Evolutionary conservation across 2,797 vertebrate genomes (phyloP), one percentile per base, ranked within the genome.

Genomic region (Lates japonicus): DNA sequence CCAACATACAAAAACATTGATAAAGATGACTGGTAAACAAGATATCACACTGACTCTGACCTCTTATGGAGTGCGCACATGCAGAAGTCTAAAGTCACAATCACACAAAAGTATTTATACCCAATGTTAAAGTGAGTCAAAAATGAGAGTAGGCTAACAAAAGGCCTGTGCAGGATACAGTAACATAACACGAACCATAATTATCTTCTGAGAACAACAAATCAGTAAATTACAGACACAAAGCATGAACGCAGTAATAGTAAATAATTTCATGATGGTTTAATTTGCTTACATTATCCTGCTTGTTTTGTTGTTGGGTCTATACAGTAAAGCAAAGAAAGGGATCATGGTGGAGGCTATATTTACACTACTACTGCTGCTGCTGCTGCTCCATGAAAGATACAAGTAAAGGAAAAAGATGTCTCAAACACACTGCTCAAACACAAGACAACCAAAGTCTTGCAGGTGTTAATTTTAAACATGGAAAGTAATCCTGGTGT

Each of bases 401-500:
- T 39, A 22, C 6, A 60, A 49, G 22, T 41, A 19, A 54, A 74
- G 20, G 59, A 14, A 73, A 73, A 70, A n/a, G 0, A 55, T 12
- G 0, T 62, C 20, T 65, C 16, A 66, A n/a, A 71, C 13, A 22
- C 48, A 52, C 10, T 49, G 22, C 25, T 62, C 20, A 76, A 46
- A 74, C 29, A 22, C 1, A 63, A 44, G 37, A n/a, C 8, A n/a
- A n/a, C 35, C 11, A 57, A 74, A 55, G n/a, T 61, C 9, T 61
- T 46, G 29, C 52, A 78, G 71, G 67, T 84, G 59, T 68, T 72
- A 0, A 44, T 54, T 76, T 70, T 52, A 65, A 65, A 74, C 48
- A 76, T 49, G n/a, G 42, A 67, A 44, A 60, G 44, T 41, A 37
- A 70, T 63, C 39, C 25, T 16, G 5, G 29, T 37, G 42, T 42